phyloP scores from a whole-genome alignment of 2,888 invertebrate genomes.

The Clanis bilineata region DNA sequence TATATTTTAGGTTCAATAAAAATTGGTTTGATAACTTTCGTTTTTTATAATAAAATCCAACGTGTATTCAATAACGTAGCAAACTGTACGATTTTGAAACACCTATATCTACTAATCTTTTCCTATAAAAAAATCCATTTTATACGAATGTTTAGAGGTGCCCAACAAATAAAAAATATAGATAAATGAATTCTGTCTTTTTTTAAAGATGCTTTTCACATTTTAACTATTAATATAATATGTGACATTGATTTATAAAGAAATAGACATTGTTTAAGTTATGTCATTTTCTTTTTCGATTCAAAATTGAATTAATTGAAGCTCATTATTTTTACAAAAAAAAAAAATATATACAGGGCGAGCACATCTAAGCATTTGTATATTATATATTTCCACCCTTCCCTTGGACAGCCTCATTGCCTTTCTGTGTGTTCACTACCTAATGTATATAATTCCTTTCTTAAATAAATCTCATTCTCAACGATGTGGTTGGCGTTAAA shows the following conservation, averaged over 20 bases:
- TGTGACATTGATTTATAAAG: too few relatives aligned
- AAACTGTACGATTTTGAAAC: background rate
- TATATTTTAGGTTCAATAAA: too few relatives aligned
- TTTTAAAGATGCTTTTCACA: too few relatives aligned
- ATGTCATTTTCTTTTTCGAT: too few relatives aligned
- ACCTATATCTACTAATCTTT: background rate
- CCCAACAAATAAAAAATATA: background rate
- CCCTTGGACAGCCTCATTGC: slow-evolving; percentile 53
- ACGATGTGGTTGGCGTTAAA: background rate
- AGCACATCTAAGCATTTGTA: too few relatives aligned
- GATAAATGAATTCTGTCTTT: background rate
- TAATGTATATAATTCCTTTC: slow-evolving; percentile 26
- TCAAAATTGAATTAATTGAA: too few relatives aligned
- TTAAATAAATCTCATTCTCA: background rate
- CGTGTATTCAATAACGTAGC: background rate
- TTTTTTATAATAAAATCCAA: too few relatives aligned
- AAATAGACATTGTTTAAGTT: too few relatives aligned
- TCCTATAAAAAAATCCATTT: background rate
- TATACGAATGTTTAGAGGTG: background rate
- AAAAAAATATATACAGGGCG: too few relatives aligned
- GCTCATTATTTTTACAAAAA: too few relatives aligned
- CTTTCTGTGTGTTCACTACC: slow-evolving; percentile 61
- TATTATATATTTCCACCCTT: background rate
- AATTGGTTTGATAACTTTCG: too few relatives aligned
- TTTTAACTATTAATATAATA: too few relatives aligned